phyloP scores from a whole-genome alignment of 2,113 vertebrate species.

The Cyprinodon tularosa region DNA sequence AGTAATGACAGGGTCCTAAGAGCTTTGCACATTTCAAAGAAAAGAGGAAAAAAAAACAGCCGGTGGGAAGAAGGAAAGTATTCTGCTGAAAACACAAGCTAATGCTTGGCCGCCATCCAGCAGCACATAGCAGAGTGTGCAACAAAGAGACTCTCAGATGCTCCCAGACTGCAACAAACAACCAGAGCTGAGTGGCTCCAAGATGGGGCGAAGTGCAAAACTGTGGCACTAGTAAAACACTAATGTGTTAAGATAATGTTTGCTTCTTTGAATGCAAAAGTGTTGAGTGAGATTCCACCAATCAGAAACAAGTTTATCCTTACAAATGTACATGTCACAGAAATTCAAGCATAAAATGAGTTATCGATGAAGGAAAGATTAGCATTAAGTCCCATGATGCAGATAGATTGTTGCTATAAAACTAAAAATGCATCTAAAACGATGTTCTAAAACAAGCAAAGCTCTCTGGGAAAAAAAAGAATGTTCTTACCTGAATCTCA shows the following conservation, averaged over 20 bases:
- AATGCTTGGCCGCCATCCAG: slow-evolving; percentile 53
- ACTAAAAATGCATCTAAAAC: background rate
- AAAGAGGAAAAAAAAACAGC: slow-evolving; percentile 62
- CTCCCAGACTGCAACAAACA: background rate
- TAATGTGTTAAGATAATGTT: background rate
- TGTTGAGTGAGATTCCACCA: background rate
- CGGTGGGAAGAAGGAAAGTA: slow-evolving; percentile 13
- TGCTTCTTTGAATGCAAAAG: background rate
- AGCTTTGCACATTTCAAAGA: slow-evolving; percentile 66
- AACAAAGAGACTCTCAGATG: background rate
- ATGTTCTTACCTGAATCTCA: slow-evolving; percentile 73
- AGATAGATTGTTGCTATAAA: background rate
- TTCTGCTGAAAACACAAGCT: slow-evolving; percentile 43
- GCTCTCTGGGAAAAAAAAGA: slow-evolving; percentile 11
- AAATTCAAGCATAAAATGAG: background rate
- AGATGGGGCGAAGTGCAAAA: background rate
- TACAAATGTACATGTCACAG: background rate
- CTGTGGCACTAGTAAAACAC: too few species aligned
- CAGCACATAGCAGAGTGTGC: slow-evolving; percentile 6
- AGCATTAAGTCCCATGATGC: background rate
- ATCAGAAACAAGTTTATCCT: background rate
- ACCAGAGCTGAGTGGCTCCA: background rate
- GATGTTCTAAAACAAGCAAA: background rate
- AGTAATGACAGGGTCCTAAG: slow-evolving; percentile 76
- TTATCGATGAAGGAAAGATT: background rate